phyloP scores from a whole-genome alignment of 2,888 invertebrate species.

The Epsilonema sp. region DNA sequence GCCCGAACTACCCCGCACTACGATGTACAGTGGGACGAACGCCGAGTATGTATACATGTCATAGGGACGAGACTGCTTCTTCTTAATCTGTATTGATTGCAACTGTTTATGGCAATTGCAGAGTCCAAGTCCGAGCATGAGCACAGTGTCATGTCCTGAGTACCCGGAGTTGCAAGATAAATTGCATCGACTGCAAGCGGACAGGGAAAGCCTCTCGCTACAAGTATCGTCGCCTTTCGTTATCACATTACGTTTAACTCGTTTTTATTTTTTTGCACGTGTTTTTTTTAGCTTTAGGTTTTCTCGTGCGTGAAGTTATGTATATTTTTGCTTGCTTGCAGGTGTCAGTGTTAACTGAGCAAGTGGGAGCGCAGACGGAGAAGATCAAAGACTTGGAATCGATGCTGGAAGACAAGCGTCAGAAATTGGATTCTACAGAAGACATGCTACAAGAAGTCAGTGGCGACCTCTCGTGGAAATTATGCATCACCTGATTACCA shows the following conservation, averaged over 20 bases:
- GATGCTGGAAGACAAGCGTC: conserved; percentile 53
- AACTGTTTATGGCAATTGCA: conserved; percentile 11
- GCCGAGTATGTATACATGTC: neutral
- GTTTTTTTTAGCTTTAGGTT: no score
- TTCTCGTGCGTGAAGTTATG: no score
- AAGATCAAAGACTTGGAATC: conserved; percentile 75
- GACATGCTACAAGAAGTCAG: conserved; percentile 65
- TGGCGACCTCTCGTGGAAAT: conserved; percentile 2
- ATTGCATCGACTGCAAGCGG: conserved; percentile 58
- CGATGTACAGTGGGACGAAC: no score
- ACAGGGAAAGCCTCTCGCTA: conserved; percentile 64
- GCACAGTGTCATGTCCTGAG: conserved; percentile 28
- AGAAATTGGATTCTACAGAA: conserved; percentile 57
- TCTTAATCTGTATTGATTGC: no score
- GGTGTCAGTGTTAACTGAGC: conserved; percentile 67
- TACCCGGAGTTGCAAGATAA: conserved; percentile 52
- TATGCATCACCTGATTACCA: neutral
- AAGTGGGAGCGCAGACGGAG: conserved; percentile 77
- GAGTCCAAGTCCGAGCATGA: conserved; percentile 28
- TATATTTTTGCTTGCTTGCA: no score
- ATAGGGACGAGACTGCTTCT: neutral
- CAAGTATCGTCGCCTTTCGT: conserved; percentile 38
- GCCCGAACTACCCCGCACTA: no score
- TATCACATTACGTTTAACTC: neutral
- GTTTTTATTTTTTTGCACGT: no score